These are phyloP conservation scores for Enteromius fasciolatus DNA, from an alignment of 2,797 vertebrate genomes.

Conservation along the genomic window DNA sequence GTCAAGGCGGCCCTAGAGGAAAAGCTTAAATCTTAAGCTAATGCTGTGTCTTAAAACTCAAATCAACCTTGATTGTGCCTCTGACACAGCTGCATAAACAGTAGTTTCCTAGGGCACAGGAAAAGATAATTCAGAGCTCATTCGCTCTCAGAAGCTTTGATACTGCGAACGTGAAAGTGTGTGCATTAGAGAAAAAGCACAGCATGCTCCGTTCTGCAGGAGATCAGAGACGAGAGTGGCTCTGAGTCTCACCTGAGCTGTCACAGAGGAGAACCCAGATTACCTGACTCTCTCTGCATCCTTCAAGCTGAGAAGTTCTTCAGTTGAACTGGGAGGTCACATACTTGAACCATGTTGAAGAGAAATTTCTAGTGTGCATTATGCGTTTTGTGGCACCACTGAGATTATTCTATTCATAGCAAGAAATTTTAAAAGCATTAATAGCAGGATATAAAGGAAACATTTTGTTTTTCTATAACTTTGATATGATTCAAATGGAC, in stretches of 20 bases:
- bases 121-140: conserved; percentile 23
- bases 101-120: conserved; percentile 18
- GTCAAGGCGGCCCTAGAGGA: conserved; percentile 30
- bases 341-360: neutral
- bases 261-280: conserved; percentile 35
- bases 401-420: neutral
- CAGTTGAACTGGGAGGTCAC: conserved; percentile 26
- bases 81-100: conserved; percentile 37
- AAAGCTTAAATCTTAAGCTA: conserved; percentile 44
- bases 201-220: neutral
- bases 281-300: neutral
- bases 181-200: conserved; percentile 35
- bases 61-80: conserved; percentile 29
- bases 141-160: conserved; percentile 23
- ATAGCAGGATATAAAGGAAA: neutral
- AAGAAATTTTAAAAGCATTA: neutral
- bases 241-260: conserved; percentile 34
- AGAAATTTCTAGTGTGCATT: neutral
- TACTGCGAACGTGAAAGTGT: conserved; percentile 21
- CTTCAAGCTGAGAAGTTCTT: conserved; percentile 22
- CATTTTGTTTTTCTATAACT: neutral
- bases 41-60: conserved; percentile 37
- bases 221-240: conserved; percentile 30
- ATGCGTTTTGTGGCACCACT: too few relatives aligned
- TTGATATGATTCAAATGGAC: neutral